A percentile compares a stretch with the other conserved stretches of the same genome.
These are phyloP conservation scores for Dolichoris vasculosae DNA, from an alignment of 1,140 invertebrate species.

Conservation along the genomic window DNA sequence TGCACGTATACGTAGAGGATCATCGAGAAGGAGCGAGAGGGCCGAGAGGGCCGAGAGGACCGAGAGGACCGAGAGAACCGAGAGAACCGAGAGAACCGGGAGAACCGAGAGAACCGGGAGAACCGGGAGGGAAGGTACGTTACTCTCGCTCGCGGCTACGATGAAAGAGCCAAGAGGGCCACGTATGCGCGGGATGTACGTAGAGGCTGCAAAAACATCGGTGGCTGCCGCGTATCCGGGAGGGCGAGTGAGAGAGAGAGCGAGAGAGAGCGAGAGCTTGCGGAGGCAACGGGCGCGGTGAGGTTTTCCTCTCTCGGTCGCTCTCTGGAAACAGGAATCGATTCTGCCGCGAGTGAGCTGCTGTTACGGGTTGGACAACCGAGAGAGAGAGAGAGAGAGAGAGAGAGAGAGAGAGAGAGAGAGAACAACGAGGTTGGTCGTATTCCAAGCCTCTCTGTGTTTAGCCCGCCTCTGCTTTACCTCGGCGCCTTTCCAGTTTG, in stretches of 20 bases:
- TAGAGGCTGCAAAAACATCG: neutral
- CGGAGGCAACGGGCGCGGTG: neutral
- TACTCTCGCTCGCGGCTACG: constrained; percentile 7
- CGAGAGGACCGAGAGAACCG: neutral
- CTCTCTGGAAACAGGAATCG: constrained; percentile 38
- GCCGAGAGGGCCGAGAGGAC: neutral
- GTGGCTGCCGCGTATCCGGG: neutral
- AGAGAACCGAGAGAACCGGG: no score
- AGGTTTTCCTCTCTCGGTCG: constrained; percentile 15
- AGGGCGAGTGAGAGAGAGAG: constrained; percentile 21
- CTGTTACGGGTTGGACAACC: neutral
- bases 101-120: neutral
- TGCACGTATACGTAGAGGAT: neutral
- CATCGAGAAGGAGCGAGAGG: neutral
- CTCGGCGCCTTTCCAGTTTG: constrained; percentile 10
- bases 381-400: neutral
- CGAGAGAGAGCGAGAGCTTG: constrained; percentile 30
- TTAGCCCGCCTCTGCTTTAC: constrained; percentile 16
- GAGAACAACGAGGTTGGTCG: constrained; percentile 16
- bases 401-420: neutral
- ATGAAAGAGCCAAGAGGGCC: constrained; percentile 9
- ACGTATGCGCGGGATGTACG: neutral
- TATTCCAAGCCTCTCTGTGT: constrained; percentile 25
- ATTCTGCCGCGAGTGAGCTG: constrained; percentile 10
- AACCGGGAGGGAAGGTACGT: neutral